Base-by-base conservation (phyloP, 2,113 vertebrate genomes). In the Equus quagga region DNA sequence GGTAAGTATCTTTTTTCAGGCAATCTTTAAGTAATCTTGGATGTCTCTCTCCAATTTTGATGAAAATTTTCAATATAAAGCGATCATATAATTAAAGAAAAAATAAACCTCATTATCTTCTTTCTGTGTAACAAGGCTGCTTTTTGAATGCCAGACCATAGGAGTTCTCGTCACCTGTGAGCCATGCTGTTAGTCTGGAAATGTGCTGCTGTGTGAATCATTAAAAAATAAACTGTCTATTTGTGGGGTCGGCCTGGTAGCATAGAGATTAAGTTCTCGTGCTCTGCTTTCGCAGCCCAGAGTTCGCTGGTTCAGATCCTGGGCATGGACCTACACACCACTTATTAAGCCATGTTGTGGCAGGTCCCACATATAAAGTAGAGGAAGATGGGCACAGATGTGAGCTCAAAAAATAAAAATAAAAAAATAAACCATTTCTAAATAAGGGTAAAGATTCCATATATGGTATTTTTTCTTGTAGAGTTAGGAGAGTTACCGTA, bases 81-180 rank as follows among this genome's bases (percentile, higher is more conserved):
- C 70, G 41, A 54, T 85, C 49, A 33, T 54, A 91, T 51, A 82
- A 91, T 97, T 94, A 89, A 93, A 93, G 75, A 83, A 93, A 93
- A 85, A 84, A 46, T 67, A 80, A 94, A 75, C 12, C 88, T 51
- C 65, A 65, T 85, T 75, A 92, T 10, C 26, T 76, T 92, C 44
- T 88, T 36, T 76, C 21, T 36, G 2, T 28, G 15, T 44, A 49
- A 15, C 10, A 46, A 54, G 31, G 6, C 28, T 70, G 11, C n/a
- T 92, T 2, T 33, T 31, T 73, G 26, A 82, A 46, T 69, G 19
- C 58, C 49, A 87, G 69, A 31, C 51, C 15, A 51, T 28, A 75
- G 69, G 44, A 51, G 36, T 69, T 79, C 69, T 89, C 3, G 19
- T 21, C 60, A 92, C 87, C 36, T 96, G 31, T 83, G 49, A 95